Percentiles rank a stretch among this genome's conserved stretches.
Conservation (phyloP, 2,888 invertebrate genomes). For the Drosophila koepferae region DNA sequence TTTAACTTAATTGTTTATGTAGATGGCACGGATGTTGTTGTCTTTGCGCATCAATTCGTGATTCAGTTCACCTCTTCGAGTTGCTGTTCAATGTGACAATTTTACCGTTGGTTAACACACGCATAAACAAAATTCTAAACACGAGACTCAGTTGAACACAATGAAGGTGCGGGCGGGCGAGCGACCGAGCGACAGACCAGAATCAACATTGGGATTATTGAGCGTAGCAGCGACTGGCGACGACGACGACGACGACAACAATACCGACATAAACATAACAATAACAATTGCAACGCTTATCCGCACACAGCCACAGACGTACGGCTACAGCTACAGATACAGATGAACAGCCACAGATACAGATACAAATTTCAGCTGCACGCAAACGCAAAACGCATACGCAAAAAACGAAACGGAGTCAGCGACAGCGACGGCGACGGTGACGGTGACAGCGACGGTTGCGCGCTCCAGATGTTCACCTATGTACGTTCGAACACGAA, state of each 20-base stretch:
- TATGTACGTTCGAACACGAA: conserved; percentile 85
- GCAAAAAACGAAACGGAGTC: conserved; percentile 43
- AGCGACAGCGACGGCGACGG: conserved; percentile 48
- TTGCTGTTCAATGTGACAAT: conserved; percentile 52
- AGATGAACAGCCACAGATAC: conserved; percentile 15
- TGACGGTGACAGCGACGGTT: conserved; percentile 46
- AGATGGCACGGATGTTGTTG: background rate
- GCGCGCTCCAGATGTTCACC: conserved; percentile 83
- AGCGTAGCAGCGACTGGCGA: conserved; percentile 46
- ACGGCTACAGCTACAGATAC: conserved; percentile 22
- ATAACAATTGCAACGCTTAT: conserved; percentile 69
- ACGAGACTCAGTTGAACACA: conserved; percentile 59
- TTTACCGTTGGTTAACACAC: conserved; percentile 45
- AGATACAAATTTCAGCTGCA: conserved; percentile 35
- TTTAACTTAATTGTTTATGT: conserved; percentile 1
- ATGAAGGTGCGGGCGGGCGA: conserved; percentile 49
- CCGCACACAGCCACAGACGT: conserved; percentile 36
- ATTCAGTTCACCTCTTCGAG: conserved; percentile 18
- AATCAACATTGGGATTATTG: conserved; percentile 69
- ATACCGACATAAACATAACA: conserved; percentile 64
- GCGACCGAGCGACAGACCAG: conserved; percentile 58
- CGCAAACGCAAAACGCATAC: conserved; percentile 47
- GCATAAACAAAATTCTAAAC: conserved; percentile 62
- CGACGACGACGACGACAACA: conserved; percentile 35
- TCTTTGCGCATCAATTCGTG: conserved; percentile 25